Evolutionary conservation across 2,113 vertebrate genomes (phyloP).

Genomic region (Ciconia maguari): DNA sequence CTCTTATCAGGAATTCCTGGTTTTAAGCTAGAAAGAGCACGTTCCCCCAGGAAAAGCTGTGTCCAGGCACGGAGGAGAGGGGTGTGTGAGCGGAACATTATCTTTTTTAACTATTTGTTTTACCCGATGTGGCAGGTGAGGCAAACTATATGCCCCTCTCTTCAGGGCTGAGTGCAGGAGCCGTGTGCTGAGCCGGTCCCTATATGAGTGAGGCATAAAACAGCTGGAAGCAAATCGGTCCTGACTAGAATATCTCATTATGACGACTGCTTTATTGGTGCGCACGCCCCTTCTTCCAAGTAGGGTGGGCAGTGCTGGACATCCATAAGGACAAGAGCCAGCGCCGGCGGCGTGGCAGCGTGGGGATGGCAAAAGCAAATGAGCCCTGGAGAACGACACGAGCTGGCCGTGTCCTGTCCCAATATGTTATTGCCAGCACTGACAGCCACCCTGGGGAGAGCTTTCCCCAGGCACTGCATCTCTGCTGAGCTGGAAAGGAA

Average conservation of each 20-base stretch:
- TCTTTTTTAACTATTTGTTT: neutral
- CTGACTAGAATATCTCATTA: neutral
- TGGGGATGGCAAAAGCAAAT: neutral
- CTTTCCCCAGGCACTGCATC: neutral
- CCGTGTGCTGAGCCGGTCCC: neutral
- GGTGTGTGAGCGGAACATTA: fast-evolving
- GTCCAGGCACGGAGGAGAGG: neutral
- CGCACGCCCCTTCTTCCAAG: neutral
- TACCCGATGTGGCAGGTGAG: neutral
- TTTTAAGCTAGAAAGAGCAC: neutral
- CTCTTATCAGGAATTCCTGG: neutral
- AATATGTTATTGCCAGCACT: no score
- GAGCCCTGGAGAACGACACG: neutral
- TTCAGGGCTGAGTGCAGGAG: neutral
- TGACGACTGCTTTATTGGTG: fast-evolving
- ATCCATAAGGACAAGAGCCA: neutral
- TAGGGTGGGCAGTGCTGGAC: neutral
- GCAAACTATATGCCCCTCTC: neutral
- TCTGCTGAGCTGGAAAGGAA: no score
- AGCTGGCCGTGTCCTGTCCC: neutral
- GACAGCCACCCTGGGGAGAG: neutral
- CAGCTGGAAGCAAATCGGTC: neutral
- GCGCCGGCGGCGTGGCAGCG: neutral
- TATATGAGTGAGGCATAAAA: neutral
- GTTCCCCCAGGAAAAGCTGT: neutral